Evolutionary conservation across 2,888 invertebrate genomes (phyloP).

Genomic region (Oligia fasciuncula): DNA sequence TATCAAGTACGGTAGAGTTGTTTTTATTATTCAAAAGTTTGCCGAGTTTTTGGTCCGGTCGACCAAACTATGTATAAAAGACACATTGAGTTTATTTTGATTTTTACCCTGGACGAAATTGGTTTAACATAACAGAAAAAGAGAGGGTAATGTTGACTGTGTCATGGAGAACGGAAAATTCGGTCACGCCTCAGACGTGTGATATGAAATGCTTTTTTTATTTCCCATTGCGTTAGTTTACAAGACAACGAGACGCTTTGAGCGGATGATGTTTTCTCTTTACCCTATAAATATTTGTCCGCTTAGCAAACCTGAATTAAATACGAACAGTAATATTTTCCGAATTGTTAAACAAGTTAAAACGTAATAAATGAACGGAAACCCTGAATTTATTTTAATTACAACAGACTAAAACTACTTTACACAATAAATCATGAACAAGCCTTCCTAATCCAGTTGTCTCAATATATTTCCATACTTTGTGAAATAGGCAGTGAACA

Average conservation of each 20-base stretch:
- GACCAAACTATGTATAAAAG: slow-evolving; percentile 72
- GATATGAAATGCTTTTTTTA: slow-evolving; percentile 65
- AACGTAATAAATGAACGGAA: slow-evolving; percentile 7
- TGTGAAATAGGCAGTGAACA: slow-evolving; percentile 28
- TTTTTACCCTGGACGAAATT: slow-evolving; percentile 76
- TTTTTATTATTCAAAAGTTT: slow-evolving; percentile 87
- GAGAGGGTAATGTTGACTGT: slow-evolving; percentile 73
- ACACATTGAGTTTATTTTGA: slow-evolving; percentile 81
- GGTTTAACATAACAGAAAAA: slow-evolving; percentile 75
- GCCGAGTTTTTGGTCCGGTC: slow-evolving; percentile 72
- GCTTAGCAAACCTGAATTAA: background rate
- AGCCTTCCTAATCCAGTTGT: slow-evolving; percentile 23
- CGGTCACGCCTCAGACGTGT: slow-evolving; percentile 65
- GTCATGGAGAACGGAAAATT: slow-evolving; percentile 68
- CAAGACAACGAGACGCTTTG: slow-evolving; percentile 17
- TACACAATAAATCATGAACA: slow-evolving; percentile 29
- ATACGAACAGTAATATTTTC: background rate
- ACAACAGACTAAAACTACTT: slow-evolving; percentile 17
- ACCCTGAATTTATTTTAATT: slow-evolving; percentile 28
- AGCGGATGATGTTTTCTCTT: background rate
- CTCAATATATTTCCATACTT: slow-evolving; percentile 30
- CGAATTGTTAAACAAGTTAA: background rate
- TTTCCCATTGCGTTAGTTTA: slow-evolving; percentile 53
- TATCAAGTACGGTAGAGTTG: slow-evolving; percentile 87
- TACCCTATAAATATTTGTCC: slow-evolving; percentile 3